These are phyloP conservation scores for Bradypus variegatus DNA, from an alignment of 2,797 vertebrate genomes.

Conservation along the genomic window DNA sequence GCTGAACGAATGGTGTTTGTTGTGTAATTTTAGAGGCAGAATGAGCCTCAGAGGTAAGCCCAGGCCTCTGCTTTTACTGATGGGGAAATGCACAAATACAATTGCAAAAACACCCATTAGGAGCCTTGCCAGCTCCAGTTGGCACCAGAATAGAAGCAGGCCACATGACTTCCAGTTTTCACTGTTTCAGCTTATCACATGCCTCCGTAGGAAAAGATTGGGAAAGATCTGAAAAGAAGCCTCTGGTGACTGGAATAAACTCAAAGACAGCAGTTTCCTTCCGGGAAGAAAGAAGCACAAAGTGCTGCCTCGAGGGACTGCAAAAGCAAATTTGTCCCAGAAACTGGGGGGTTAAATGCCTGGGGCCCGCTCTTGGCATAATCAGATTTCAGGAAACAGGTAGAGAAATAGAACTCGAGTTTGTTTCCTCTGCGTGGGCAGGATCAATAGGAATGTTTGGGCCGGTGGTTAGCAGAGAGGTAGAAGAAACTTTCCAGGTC, in stretches of 20 bases:
- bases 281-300: neutral
- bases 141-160: neutral
- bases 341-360: neutral
- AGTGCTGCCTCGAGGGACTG: neutral
- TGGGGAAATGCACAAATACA: neutral
- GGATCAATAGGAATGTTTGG: too few species aligned
- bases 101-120: neutral
- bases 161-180: neutral
- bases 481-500: neutral
- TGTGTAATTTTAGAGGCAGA: neutral
- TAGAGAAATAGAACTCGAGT: rapidly evolving
- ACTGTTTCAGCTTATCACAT: neutral
- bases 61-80: neutral
- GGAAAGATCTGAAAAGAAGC: neutral
- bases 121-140: neutral
- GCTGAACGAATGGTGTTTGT: neutral
- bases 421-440: neutral
- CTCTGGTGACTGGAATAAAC: neutral
- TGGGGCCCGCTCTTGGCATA: neutral
- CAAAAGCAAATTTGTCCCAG: neutral
- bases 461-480: too few species aligned
- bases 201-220: too few species aligned
- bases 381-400: neutral
- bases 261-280: neutral
- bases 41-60: neutral